Percentiles rank a stretch among this genome's conserved stretches.
Evolutionary conservation across 2,113 vertebrate species (phyloP).

Genomic region (Chinchilla lanigera): DNA sequence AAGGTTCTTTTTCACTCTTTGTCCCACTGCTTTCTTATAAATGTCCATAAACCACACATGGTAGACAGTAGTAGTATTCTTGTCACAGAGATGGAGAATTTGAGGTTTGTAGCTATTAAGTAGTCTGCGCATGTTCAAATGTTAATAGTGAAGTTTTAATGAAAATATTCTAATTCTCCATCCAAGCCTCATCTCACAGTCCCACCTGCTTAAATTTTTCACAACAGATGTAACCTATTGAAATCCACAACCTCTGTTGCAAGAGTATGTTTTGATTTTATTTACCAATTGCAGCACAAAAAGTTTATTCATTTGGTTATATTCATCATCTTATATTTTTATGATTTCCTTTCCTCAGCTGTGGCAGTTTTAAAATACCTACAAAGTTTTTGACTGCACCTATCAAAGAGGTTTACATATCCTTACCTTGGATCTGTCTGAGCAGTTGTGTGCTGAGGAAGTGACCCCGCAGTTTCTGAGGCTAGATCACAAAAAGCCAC

Average conservation of each 20-base stretch:
- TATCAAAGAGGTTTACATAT: neutral
- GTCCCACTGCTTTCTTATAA: slow-evolving; percentile 7
- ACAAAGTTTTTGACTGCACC: neutral
- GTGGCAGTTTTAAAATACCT: neutral
- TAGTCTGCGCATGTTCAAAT: neutral
- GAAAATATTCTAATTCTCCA: slow-evolving; percentile 4
- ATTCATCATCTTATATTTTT: neutral
- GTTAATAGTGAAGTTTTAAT: neutral
- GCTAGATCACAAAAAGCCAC: neutral
- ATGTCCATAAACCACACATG: neutral
- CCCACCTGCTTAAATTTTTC: neutral
- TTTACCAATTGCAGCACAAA: neutral
- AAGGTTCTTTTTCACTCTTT: neutral
- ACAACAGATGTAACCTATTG: neutral
- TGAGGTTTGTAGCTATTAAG: neutral
- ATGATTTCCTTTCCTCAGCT: neutral
- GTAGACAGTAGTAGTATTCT: neutral
- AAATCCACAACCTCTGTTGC: neutral
- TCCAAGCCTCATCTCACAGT: neutral
- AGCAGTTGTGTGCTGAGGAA: neutral
- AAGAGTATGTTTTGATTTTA: slow-evolving; percentile 22
- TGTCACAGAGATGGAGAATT: slow-evolving; percentile 16
- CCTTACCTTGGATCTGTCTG: neutral
- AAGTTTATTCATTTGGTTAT: slow-evolving; percentile 8
- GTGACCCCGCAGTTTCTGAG: neutral